These are phyloP conservation scores for Pteropus rufus DNA, from an alignment of 2,797 vertebrate species.

Conservation along the genomic window DNA sequence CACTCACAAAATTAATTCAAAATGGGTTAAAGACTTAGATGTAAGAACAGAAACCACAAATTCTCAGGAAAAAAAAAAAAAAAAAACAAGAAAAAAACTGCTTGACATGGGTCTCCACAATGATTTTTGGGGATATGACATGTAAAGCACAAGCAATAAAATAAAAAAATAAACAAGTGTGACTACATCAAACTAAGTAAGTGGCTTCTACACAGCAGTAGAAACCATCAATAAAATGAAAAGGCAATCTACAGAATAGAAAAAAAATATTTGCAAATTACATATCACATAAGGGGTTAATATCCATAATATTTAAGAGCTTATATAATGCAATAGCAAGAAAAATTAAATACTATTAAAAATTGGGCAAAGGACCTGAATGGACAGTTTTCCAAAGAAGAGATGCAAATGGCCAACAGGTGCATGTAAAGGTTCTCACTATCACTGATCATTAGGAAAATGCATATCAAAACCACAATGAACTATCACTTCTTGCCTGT, in stretches of 20 bases:
- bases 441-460: background rate
- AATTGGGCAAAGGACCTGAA: background rate
- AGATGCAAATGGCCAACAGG: background rate
- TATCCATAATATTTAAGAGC: background rate
- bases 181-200: background rate
- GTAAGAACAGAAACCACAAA: background rate
- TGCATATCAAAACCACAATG: background rate
- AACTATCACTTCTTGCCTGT: background rate
- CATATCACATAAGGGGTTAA: background rate
- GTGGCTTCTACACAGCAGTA: background rate
- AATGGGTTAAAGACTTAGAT: background rate
- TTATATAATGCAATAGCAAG: background rate
- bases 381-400: background rate
- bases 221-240: background rate
- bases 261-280: background rate
- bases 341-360: background rate
- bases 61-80: background rate
- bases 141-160: background rate
- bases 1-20: background rate
- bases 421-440: background rate
- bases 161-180: background rate
- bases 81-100: background rate
- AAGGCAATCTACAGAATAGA: background rate
- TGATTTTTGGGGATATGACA: background rate
- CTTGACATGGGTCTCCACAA: background rate